Evolutionary conservation across 1,140 invertebrate genomes (phyloP).

Genomic region (Lordiphosa stackelbergi): DNA sequence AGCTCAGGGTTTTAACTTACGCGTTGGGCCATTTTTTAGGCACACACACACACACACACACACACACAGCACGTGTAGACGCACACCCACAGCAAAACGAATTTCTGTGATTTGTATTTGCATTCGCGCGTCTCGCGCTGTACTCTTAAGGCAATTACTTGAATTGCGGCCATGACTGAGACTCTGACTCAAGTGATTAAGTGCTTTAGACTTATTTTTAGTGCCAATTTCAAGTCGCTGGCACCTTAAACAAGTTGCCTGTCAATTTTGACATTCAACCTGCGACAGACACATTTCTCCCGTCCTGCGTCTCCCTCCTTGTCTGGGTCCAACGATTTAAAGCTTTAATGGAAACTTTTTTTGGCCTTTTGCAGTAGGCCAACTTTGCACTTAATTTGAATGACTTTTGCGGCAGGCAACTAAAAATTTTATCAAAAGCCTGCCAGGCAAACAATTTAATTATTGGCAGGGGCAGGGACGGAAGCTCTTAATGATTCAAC

Average conservation of each 20-base stretch:
- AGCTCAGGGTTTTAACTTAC: slow-evolving; percentile 42
- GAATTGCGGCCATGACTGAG: slow-evolving; percentile 22
- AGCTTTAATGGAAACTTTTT: slow-evolving; percentile 39
- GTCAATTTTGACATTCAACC: slow-evolving; percentile 40
- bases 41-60: slow-evolving; percentile 12
- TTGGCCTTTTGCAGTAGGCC: slow-evolving; percentile 12
- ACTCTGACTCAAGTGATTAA: slow-evolving; percentile 59
- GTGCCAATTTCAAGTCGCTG: slow-evolving; percentile 32
- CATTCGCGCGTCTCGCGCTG: slow-evolving; percentile 28
- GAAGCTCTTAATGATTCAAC: slow-evolving; percentile 21
- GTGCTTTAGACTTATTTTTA: slow-evolving; percentile 57
- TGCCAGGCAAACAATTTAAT: slow-evolving; percentile 59
- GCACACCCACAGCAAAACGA: slow-evolving; percentile 22
- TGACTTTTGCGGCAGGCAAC: slow-evolving; percentile 36
- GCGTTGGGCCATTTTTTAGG: slow-evolving; percentile 37
- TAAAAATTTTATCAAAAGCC: slow-evolving; percentile 54
- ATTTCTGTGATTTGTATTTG: slow-evolving; percentile 52
- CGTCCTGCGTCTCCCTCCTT: too few species aligned
- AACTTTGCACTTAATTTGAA: slow-evolving; percentile 66
- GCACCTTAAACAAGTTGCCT: slow-evolving; percentile 17
- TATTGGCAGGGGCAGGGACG: slow-evolving; percentile 33
- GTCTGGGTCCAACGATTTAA: slow-evolving; percentile 22
- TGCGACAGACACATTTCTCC: slow-evolving; percentile 13
- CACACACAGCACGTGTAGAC: slow-evolving; percentile 22
- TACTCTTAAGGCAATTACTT: slow-evolving; percentile 66